Base-by-base conservation (phyloP, 2,888 invertebrate species). In the Melieria crassipennis region DNA sequence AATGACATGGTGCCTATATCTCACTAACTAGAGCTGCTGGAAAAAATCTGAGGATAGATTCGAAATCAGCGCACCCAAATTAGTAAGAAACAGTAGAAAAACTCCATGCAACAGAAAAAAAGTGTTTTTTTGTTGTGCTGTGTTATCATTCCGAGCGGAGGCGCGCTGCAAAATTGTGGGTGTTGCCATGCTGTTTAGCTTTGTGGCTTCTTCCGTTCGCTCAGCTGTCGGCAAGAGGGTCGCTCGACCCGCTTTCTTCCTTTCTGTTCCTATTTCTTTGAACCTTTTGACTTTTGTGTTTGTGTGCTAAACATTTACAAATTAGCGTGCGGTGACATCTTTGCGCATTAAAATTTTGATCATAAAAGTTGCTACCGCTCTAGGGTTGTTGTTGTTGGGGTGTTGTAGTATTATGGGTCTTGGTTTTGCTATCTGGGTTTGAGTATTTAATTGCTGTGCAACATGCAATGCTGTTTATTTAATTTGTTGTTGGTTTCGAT, bases 61-160 rank as follows among this genome's bases (percentile, higher is more conserved):
- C n/a, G n/a, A n/a, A n/a, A n/a, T n/a, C n/a, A n/a, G n/a, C n/a
- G n/a, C n/a, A n/a, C n/a, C n/a, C n/a, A n/a, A n/a, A n/a, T n/a
- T n/a, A n/a, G n/a, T n/a, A n/a, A n/a, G n/a, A n/a, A n/a, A n/a
- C n/a, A n/a, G n/a, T n/a, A n/a, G n/a, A n/a, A n/a, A n/a, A n/a
- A n/a, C n/a, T n/a, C n/a, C n/a, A n/a, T n/a, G n/a, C n/a, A n/a
- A n/a, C n/a, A n/a, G n/a, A n/a, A n/a, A n/a, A n/a, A n/a, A n/a
- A n/a, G n/a, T n/a, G n/a, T n/a, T n/a, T n/a, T n/a, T n/a, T n/a
- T n/a, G n/a, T n/a, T n/a, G n/a, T n/a, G n/a, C n/a, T n/a, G n/a
- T n/a, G n/a, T n/a, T n/a, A 83, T 82, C 82, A 83, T 83, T 79
- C 83, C 42, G 71, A 62, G 30, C 30, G 30, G 30, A 30, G 30